Evolutionary conservation across 64 coral and sea anemone genomes (phyloP).

Genomic region (Pachyseris speciosa): DNA sequence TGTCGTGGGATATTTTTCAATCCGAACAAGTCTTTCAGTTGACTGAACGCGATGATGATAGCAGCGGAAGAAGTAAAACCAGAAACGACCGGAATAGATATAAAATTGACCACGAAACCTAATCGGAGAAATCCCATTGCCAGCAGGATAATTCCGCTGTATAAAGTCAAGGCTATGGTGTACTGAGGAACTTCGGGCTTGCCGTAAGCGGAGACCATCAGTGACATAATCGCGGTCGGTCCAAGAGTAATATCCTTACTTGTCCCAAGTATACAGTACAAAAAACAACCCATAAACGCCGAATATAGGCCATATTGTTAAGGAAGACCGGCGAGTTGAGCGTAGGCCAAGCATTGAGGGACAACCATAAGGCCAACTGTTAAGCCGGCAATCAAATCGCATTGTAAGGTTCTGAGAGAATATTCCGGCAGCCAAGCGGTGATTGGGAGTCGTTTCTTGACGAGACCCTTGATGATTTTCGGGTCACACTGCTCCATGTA

Average conservation of each 20-base stretch:
- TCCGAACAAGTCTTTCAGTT: conserved; percentile 91
- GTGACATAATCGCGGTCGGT: conserved; percentile 91
- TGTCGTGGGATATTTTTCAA: conserved; percentile 78
- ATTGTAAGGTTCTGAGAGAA: conserved; percentile 66
- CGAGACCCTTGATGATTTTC: conserved; percentile 15
- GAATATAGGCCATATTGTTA: conserved; percentile 90
- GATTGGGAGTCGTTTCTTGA: conserved; percentile 83
- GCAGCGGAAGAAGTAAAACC: conserved; percentile 96
- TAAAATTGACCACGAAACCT: conserved; percentile 94
- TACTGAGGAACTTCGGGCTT: conserved; percentile 71
- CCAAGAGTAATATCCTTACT: conserved; percentile 93
- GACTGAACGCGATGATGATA: conserved; percentile 88
- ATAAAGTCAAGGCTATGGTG: conserved; percentile 71
- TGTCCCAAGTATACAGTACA: conserved; percentile 89
- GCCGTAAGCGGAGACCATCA: conserved; percentile 90
- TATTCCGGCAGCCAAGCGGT: conserved; percentile 72
- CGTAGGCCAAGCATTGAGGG: conserved; percentile 90
- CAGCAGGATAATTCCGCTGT: conserved; percentile 84
- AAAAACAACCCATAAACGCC: conserved; percentile 92
- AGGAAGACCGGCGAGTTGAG: conserved; percentile 75
- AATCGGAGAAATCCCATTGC: conserved; percentile 92
- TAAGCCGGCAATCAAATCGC: conserved; percentile 83
- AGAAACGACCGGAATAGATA: conserved; percentile 86
- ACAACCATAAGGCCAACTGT: conserved; percentile 93
- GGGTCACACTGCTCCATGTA: conserved; percentile 74